These are phyloP conservation scores for Pachypeltis micranthus DNA, from an alignment of 1,140 invertebrate genomes.

Conservation along the genomic window DNA sequence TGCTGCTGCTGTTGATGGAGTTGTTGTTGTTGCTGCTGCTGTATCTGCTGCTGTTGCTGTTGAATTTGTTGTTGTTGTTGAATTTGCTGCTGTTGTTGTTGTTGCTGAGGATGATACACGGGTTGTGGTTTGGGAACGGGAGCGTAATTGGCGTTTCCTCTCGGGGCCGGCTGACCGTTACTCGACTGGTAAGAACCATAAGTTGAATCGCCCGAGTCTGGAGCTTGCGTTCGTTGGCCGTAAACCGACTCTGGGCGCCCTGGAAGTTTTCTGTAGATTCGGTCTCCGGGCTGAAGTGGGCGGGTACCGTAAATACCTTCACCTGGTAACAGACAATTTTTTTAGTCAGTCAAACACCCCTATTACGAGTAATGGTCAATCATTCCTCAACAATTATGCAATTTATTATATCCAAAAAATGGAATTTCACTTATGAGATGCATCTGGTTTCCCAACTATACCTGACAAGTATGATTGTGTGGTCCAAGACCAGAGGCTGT, in stretches of 20 bases:
- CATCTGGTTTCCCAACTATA: no score
- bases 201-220: slow-evolving; percentile 17
- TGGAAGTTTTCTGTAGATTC: slow-evolving; percentile 23
- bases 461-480: no score
- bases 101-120: background rate
- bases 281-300: slow-evolving; percentile 12
- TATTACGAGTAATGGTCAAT: no score
- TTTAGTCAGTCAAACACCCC: no score
- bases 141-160: slow-evolving; percentile 17
- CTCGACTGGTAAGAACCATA: slow-evolving; percentile 21
- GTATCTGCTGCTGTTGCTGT: slow-evolving; percentile 10
- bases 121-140: slow-evolving; percentile 16
- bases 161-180: slow-evolving; percentile 9
- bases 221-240: slow-evolving; percentile 21
- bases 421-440: no score
- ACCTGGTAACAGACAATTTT: no score
- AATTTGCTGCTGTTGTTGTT: slow-evolving; percentile 11
- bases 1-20: slow-evolving; percentile 19
- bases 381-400: no score
- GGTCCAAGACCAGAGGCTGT: no score
- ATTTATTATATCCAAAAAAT: no score
- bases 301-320: slow-evolving; percentile 20
- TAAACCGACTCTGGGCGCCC: slow-evolving; percentile 25
- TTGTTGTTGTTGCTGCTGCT: slow-evolving; percentile 11
- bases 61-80: slow-evolving; percentile 12